Percentiles rank a stretch among this genome's conserved stretches.
These are phyloP conservation scores for Holocentrus rufus DNA, from an alignment of 2,797 vertebrate genomes.

Conservation along the genomic window DNA sequence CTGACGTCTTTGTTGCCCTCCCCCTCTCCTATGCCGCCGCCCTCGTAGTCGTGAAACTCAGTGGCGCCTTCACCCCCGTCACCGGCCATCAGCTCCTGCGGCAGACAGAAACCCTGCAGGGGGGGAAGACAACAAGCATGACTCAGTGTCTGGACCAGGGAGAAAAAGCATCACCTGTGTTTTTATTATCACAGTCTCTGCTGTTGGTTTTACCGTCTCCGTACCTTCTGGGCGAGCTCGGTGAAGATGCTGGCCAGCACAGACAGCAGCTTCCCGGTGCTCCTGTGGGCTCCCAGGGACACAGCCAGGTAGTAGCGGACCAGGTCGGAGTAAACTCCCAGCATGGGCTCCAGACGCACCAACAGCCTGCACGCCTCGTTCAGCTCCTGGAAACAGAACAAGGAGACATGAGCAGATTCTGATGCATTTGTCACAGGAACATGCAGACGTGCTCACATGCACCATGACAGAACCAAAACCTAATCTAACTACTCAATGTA, in stretches of 20 bases:
- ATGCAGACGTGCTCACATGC: neutral
- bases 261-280: conserved; percentile 91
- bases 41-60: conserved; percentile 94
- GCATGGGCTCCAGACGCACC: conserved; percentile 88
- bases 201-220: no score
- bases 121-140: neutral
- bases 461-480: no score
- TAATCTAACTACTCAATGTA: no score
- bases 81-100: conserved; percentile 90
- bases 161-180: no score
- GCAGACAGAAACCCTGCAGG: conserved; percentile 93
- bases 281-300: conserved; percentile 89
- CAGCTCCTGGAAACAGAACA: conserved; percentile 80
- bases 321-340: conserved; percentile 89
- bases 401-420: no score
- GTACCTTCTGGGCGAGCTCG: conserved; percentile 93
- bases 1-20: conserved; percentile 96
- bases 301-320: conserved; percentile 89
- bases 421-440: neutral
- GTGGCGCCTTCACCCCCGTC: conserved; percentile 89
- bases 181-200: no score
- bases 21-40: conserved; percentile 94
- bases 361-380: conserved; percentile 84
- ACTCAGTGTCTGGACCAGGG: no score
- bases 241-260: conserved; percentile 91